These are phyloP conservation scores for Arrhamphus sclerolepis DNA, from an alignment of 2,797 vertebrate genomes.

Conservation along the genomic window DNA sequence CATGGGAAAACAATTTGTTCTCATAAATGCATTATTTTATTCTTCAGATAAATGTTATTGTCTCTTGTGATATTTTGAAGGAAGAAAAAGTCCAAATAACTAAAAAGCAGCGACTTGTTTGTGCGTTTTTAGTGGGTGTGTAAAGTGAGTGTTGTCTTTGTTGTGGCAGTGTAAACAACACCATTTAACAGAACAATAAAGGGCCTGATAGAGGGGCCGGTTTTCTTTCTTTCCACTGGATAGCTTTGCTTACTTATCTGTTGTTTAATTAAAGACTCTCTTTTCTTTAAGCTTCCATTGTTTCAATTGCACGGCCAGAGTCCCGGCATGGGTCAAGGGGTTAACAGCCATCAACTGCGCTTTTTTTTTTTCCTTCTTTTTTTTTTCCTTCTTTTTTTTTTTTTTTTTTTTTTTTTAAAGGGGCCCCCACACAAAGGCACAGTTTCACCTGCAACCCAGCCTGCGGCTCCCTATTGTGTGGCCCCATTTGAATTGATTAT, in stretches of 20 bases:
- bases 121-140: constrained; percentile 58
- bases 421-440: constrained; percentile 84
- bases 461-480: constrained; percentile 85
- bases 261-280: constrained; percentile 85
- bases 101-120: constrained; percentile 53
- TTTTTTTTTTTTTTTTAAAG: constrained; percentile 62
- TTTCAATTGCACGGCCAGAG: constrained; percentile 78
- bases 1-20: constrained; percentile 28
- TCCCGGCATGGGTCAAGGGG: constrained; percentile 85
- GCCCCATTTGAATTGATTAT: constrained; percentile 87
- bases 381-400: no score
- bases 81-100: constrained; percentile 25
- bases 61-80: constrained; percentile 30
- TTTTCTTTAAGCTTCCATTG: constrained; percentile 81
- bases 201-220: constrained; percentile 58
- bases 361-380: constrained; percentile 71
- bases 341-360: constrained; percentile 89
- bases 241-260: constrained; percentile 83
- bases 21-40: constrained; percentile 37
- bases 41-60: constrained; percentile 23
- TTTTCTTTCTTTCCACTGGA: constrained; percentile 68
- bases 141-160: constrained; percentile 71
- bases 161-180: constrained; percentile 69
- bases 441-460: constrained; percentile 90
- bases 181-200: constrained; percentile 77